phyloP scores from a whole-genome alignment of 2,113 vertebrate genomes.

The Cebus imitator region DNA sequence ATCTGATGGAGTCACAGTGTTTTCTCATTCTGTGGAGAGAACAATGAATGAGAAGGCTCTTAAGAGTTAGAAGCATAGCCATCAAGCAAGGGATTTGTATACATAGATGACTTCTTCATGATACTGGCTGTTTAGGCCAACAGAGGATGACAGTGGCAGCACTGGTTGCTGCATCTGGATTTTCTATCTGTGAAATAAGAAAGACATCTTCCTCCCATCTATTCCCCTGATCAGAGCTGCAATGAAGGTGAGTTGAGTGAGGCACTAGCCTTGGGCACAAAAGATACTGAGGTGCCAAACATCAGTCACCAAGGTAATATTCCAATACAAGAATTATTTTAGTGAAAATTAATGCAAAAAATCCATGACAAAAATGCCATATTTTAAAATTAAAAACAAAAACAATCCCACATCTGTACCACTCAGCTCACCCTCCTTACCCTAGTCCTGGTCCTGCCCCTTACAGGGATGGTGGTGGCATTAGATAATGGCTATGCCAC shows the following conservation, averaged over 20 bases:
- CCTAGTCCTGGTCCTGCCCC: neutral
- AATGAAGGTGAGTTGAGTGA: neutral
- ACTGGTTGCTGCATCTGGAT: neutral
- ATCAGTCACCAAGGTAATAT: neutral
- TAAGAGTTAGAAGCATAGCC: neutral
- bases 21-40: neutral
- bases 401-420: neutral
- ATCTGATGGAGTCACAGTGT: neutral
- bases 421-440: neutral
- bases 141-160: neutral
- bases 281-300: neutral
- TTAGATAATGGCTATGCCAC: rapidly evolving
- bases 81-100: neutral
- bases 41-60: neutral
- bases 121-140: neutral
- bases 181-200: neutral
- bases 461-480: neutral
- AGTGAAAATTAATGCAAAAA: neutral
- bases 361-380: neutral
- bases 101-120: neutral
- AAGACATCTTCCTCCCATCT: neutral
- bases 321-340: neutral
- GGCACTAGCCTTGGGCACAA: neutral
- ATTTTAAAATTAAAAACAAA: neutral
- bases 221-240: neutral